Evolutionary conservation across 1,140 invertebrate genomes (phyloP), one percentile per base, ranked within the genome.

Genomic region (Bombus impatiens): DNA sequence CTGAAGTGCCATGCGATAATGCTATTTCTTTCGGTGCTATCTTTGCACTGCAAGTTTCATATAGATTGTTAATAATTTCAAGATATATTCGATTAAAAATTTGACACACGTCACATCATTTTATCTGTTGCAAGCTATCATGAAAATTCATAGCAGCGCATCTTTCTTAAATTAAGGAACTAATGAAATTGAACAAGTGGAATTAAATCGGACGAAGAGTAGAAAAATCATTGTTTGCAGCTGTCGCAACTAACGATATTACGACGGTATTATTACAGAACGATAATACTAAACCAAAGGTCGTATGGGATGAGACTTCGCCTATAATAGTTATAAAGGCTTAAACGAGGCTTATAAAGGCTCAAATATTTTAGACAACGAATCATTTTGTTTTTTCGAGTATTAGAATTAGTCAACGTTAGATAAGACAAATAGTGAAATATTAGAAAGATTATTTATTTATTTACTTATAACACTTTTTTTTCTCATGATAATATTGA

Each of bases 371-470:
- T 47, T 18, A 18, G 15, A 0, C 10, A n/a, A 13, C 0, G 10
- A n/a, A 5, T 62, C 12, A 3, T 13, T 28, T 62, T n/a, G 59
- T 3, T 62, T n/a, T 4, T 0, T n/a, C 0, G 28, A n/a, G 59
- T 10, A n/a, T n/a, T 62, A 62, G 28, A 13, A 62, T n/a, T n/a
- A 3, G 28, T 5, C 28, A n/a, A 13, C 4, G 1, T n/a, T 53
- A 53, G 5, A 53, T 53, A 13, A 28, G 4, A 22, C 28, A 79
- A 47, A 1, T 6, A 68, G 1, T 1, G 18, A 12, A 15, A 22
- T 35, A n/a, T 78, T 81, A 86, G 70, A 86, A 86, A 81, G 68
- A 81, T 67, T 57, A 65, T 86, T 86, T 86, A 86, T 86, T 80
- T n/a, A 65, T n/a, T 65, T 62, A 28, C 28, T 62, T 67, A 18